A percentile compares a stretch with the other conserved stretches of the same genome.
These are phyloP conservation scores for Drosophila setosimentum DNA, from an alignment of 2,888 invertebrate species.

Conservation along the genomic window DNA sequence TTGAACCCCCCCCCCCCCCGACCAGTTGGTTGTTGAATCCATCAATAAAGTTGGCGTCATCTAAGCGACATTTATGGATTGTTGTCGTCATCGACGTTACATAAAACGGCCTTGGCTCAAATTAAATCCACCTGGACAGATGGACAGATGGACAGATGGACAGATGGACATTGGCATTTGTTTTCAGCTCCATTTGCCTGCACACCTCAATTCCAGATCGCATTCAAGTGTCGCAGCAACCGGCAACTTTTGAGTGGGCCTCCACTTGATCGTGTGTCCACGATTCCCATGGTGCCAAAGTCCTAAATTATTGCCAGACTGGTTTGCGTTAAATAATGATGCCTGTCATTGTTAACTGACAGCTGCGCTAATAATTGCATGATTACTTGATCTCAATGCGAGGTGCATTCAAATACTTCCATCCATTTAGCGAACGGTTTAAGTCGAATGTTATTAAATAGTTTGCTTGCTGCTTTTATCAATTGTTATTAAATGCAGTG, in stretches of 20 bases:
- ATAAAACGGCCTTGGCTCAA: conserved; percentile 26
- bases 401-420: conserved; percentile 26
- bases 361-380: conserved; percentile 63
- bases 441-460: rapidly evolving
- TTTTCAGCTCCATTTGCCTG: conserved; percentile 19
- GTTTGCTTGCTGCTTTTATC: neutral
- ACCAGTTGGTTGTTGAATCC: conserved; percentile 59
- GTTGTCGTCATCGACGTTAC: conserved; percentile 24
- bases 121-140: conserved; percentile 20
- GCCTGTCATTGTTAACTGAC: conserved; percentile 63
- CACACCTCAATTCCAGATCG: conserved; percentile 3
- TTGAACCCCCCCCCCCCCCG: neutral
- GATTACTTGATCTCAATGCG: conserved; percentile 23
- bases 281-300: conserved; percentile 58
- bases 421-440: neutral
- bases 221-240: neutral
- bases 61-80: conserved; percentile 77
- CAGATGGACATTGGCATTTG: conserved; percentile 10
- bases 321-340: conserved; percentile 67
- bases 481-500: neutral
- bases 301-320: conserved; percentile 58
- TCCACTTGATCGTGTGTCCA: conserved; percentile 24
- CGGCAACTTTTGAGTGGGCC: neutral
- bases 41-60: conserved; percentile 78
- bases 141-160: conserved; percentile 12